Evolutionary conservation across 2,888 invertebrate species (phyloP), one percentile per base, ranked within the genome.

Genomic region (Plagodis dolabraria): DNA sequence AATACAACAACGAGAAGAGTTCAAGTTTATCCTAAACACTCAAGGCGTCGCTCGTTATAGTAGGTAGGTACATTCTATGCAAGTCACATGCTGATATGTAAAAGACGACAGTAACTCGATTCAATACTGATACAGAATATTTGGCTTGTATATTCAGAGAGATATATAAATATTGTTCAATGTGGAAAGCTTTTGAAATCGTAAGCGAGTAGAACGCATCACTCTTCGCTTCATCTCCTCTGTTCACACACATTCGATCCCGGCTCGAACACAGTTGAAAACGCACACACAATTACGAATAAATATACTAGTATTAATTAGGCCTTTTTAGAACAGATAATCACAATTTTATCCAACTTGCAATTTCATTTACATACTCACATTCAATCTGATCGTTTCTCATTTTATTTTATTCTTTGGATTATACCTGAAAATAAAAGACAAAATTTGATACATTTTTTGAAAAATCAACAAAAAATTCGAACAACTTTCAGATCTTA

Each of bases 71-170:
- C 79, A 50, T 51, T 80, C 85, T 89, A 88, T 79, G 82, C 86
- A 90, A 89, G 89, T 90, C 91, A 90, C 89, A 86, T 83, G 83
- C 86, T 92, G 92, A 92, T 92, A 92, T 92, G 92, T 92, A 89
- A 87, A 83, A 85, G 81, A 87, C 77, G 83, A 86, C 82, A 86
- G 84, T 87, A 83, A 83, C 81, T 82, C 79, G 82, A 83, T 84
- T 86, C 79, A 82, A 88, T 90, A 89, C 87, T 89, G 89, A 85
- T 87, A 82, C 76, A 82, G 78, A 79, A 82, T 83, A 84, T 86
- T 86, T 80, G 83, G 81, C 80, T 80, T 78, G 72, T 72, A 73
- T 68, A 69, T 68, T 53, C 60, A 64, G 53, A 59, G 52, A 63
- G 48, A 50, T 53, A 53, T 67, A 72, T 67, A 57, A 65, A 63